phyloP scores from a whole-genome alignment of 2,797 vertebrate genomes.

The Rousettus madagascariensis region DNA sequence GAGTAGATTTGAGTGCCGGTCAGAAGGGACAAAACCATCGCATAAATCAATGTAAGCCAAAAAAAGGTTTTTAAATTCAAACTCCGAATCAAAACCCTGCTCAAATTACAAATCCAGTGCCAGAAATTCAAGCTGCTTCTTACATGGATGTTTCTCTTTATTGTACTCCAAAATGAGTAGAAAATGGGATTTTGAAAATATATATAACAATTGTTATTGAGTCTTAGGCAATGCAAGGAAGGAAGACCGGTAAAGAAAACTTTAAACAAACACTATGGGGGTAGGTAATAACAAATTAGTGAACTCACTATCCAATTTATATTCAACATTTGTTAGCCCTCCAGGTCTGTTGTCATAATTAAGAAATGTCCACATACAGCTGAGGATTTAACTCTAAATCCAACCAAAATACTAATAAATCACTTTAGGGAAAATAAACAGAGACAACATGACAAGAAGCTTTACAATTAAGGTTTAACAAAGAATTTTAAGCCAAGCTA shows the following conservation, averaged over 20 bases:
- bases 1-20: neutral
- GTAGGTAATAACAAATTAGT: neutral
- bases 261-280: neutral
- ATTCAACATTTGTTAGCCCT: neutral
- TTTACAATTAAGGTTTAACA: neutral
- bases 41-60: neutral
- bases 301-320: neutral
- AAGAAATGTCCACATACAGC: neutral
- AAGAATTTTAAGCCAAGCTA: neutral
- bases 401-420: conserved; percentile 37
- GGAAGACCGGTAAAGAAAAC: neutral
- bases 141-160: neutral
- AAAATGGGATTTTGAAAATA: neutral
- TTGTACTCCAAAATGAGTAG: neutral
- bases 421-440: neutral
- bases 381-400: conserved; percentile 15
- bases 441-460: neutral
- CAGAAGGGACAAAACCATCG: neutral
- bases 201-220: neutral
- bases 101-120: neutral
- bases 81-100: neutral
- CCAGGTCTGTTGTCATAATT: neutral
- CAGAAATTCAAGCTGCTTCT: neutral
- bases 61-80: neutral
- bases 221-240: neutral